Evolutionary conservation across 2,113 vertebrate genomes (phyloP), one percentile per base, ranked within the genome.

Genomic region (Formicarius rufipectus): DNA sequence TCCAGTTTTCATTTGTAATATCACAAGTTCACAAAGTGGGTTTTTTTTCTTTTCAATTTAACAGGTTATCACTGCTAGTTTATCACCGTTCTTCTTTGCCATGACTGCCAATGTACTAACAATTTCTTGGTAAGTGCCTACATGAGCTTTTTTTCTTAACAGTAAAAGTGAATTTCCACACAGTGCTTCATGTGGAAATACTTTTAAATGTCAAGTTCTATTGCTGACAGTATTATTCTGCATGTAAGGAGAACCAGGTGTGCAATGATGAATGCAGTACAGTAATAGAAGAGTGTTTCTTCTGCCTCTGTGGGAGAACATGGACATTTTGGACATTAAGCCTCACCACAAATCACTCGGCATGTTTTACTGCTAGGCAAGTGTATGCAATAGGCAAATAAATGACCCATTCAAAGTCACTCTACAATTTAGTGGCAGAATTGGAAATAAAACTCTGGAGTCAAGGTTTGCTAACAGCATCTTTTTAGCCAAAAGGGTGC

Each of bases 51-150:
- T 95, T 88, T 95, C 87, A 15, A 97, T 95, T 93, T 93, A 77
- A 52, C 96, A 99, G 99, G 97, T 99, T 50, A 67, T 98, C 87
- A 98, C 99, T 31, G 98, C 98, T 75, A 95, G 89, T 60, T 97
- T 98, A 42, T 99, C 99, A 2, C 95, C 98, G 0, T 80, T 99
- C 45, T 93, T 99, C 82, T 99, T 99, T 95, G 91, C 97, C 87
- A 96, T 95, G 95, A 96, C 94, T 80, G 66, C 98, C 67, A 99
- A 98, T 72, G 62, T 91, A 7, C 88, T 95, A 12, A 97, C 98
- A 10, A 73, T 98, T 50, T 96, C 97, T 83, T 99, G 99, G 99
- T 99, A 97, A 98, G 99, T 97, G 83, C 39, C 71, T 84, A 33
- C 2, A 1, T 59, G 79, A 77, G 31, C 49, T 78, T 68, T 73